A percentile compares a stretch with the other conserved stretches of the same genome.
phyloP scores from a whole-genome alignment of 2,797 vertebrate genomes.

The Telmatherina bonti region DNA sequence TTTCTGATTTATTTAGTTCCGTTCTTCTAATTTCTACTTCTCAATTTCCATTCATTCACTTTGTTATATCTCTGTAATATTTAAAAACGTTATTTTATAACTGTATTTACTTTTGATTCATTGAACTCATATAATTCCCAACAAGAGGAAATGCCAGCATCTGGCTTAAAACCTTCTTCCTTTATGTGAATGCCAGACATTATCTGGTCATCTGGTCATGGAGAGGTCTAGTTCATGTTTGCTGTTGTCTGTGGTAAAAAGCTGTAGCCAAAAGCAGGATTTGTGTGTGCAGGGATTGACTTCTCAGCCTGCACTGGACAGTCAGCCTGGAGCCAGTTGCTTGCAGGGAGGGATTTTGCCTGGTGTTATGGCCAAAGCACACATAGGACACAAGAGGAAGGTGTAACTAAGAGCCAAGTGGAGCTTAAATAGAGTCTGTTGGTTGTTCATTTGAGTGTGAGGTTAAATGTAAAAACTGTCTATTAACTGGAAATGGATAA shows the following conservation, averaged over 20 bases:
- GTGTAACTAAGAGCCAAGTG: neutral
- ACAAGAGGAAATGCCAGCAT: neutral
- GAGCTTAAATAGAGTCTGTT: neutral
- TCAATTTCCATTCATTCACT: neutral
- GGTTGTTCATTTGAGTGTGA: neutral
- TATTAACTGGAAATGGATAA: neutral
- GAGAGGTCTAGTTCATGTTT: constrained; percentile 2
- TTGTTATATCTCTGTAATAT: neutral
- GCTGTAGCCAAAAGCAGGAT: neutral
- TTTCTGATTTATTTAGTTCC: neutral
- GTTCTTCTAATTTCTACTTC: neutral
- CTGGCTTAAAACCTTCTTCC: neutral
- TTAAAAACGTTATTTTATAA: neutral
- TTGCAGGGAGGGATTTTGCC: neutral
- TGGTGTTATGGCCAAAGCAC: neutral
- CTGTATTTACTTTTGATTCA: neutral
- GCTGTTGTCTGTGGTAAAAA: neutral
- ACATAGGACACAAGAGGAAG: neutral
- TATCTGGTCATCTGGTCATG: constrained; percentile 6
- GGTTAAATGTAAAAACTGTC: neutral
- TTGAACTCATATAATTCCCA: neutral
- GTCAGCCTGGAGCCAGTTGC: neutral
- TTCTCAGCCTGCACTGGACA: neutral
- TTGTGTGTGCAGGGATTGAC: neutral
- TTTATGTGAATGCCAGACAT: neutral